Conservation (phyloP, 2,888 invertebrate genomes). For the Busseola fusca region DNA sequence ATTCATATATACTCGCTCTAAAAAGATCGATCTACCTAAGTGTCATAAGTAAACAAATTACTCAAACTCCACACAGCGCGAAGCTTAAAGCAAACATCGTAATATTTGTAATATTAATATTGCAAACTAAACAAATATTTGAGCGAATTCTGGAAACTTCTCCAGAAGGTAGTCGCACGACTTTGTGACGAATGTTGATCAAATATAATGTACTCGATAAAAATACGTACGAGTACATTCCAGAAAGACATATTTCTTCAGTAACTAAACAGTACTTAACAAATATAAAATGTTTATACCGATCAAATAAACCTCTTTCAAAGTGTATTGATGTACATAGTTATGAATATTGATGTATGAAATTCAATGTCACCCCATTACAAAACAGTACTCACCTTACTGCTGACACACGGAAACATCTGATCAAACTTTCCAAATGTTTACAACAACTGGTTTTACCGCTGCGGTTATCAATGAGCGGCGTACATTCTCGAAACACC, state of each 20-base stretch:
- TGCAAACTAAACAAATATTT: constrained; percentile 21
- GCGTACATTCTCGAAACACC: constrained; percentile 83
- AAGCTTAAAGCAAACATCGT: constrained; percentile 12
- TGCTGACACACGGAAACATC: constrained; percentile 34
- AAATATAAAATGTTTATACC: background rate
- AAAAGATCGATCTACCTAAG: background rate
- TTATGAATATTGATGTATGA: background rate
- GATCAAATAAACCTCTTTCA: background rate
- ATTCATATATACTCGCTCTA: too few species aligned
- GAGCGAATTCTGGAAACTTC: constrained; percentile 17
- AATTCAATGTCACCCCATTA: constrained; percentile 36
- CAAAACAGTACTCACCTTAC: constrained; percentile 17
- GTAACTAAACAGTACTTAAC: background rate
- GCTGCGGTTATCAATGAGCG: constrained; percentile 80
- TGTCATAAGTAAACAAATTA: background rate
- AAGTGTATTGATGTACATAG: background rate
- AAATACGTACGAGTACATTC: background rate
- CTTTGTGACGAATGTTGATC: constrained; percentile 13
- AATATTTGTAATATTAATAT: constrained; percentile 6
- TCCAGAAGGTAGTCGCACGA: constrained; percentile 9
- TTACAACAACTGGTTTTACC: constrained; percentile 77
- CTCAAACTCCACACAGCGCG: background rate
- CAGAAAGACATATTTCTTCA: constrained; percentile 11
- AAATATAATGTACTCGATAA: constrained; percentile 4
- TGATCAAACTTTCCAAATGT: constrained; percentile 73